These are phyloP conservation scores for Archivesica marissinica DNA, from an alignment of 1,140 invertebrate genomes.

Conservation along the genomic window DNA sequence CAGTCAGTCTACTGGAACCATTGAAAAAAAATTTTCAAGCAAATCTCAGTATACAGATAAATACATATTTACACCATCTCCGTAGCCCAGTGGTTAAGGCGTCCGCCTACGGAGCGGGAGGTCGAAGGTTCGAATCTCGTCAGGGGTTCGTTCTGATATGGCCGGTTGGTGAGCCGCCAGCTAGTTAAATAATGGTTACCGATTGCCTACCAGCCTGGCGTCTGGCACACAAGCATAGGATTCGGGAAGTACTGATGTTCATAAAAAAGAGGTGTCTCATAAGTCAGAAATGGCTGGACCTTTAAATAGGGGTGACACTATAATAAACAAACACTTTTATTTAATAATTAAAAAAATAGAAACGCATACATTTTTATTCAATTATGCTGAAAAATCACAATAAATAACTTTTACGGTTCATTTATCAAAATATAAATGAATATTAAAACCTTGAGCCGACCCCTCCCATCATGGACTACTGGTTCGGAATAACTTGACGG, in stretches of 20 bases:
- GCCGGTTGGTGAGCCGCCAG: too few species aligned
- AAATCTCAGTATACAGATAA: too few species aligned
- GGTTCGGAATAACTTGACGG: neutral
- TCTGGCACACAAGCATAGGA: neutral
- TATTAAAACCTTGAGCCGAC: constrained; percentile 24
- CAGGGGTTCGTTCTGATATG: too few species aligned
- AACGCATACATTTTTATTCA: neutral
- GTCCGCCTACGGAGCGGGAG: too few species aligned
- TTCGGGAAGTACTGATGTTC: neutral
- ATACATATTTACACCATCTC: too few species aligned
- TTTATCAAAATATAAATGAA: too few species aligned
- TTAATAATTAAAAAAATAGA: neutral
- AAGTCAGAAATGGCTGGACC: neutral
- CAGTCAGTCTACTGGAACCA: too few species aligned
- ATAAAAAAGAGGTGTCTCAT: too few species aligned
- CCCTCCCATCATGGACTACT: neutral
- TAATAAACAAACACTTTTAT: neutral
- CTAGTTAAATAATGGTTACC: neutral
- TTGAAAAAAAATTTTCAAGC: too few species aligned
- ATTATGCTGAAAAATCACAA: constrained; percentile 11
- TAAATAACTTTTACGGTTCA: neutral
- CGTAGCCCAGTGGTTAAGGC: too few species aligned
- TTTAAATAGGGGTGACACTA: neutral
- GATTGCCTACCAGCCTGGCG: neutral
- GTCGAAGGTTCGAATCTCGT: too few species aligned